Percentiles rank a stretch among this genome's conserved stretches.
phyloP scores from a whole-genome alignment of 1,140 invertebrate species.

The Paracyclopina nana region DNA sequence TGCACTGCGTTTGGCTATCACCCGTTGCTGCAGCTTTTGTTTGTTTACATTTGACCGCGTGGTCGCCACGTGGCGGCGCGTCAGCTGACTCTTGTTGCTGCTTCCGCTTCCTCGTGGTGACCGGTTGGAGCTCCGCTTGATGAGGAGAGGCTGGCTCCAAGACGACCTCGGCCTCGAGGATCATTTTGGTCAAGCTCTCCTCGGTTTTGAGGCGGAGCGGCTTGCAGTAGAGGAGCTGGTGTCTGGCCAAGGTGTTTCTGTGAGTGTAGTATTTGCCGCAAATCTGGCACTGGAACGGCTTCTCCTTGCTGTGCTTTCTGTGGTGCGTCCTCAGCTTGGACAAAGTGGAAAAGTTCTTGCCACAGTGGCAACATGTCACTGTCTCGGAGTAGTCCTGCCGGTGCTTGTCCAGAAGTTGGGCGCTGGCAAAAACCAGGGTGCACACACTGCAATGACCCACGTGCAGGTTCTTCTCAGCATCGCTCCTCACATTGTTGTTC shows the following conservation, averaged over 20 bases:
- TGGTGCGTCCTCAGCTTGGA: constrained; percentile 14
- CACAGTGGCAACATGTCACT: constrained; percentile 15
- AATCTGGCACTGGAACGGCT: constrained; percentile 27
- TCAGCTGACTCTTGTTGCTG: background rate
- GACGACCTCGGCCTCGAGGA: background rate
- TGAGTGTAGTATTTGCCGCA: constrained; percentile 28
- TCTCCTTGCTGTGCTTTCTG: constrained; percentile 21
- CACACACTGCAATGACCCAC: constrained; percentile 10
- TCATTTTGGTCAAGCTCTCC: background rate
- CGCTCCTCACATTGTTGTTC: too few species aligned
- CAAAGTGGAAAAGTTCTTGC: constrained; percentile 10
- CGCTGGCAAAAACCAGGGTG: constrained; percentile 1
- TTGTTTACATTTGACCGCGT: too few species aligned
- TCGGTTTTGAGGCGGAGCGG: constrained; percentile 12
- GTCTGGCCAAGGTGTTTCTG: constrained; percentile 1
- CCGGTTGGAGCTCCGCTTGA: too few species aligned
- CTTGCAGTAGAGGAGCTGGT: constrained; percentile 4
- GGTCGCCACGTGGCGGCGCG: background rate
- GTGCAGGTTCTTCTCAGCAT: too few species aligned
- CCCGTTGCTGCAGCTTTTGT: too few species aligned
- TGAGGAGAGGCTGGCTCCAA: background rate
- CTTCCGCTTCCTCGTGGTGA: background rate
- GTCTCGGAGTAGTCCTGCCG: background rate
- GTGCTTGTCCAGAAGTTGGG: background rate
- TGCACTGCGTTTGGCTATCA: background rate